Conservation (phyloP, 2,797 vertebrate genomes). For the Neopelma chrysocephalum region DNA sequence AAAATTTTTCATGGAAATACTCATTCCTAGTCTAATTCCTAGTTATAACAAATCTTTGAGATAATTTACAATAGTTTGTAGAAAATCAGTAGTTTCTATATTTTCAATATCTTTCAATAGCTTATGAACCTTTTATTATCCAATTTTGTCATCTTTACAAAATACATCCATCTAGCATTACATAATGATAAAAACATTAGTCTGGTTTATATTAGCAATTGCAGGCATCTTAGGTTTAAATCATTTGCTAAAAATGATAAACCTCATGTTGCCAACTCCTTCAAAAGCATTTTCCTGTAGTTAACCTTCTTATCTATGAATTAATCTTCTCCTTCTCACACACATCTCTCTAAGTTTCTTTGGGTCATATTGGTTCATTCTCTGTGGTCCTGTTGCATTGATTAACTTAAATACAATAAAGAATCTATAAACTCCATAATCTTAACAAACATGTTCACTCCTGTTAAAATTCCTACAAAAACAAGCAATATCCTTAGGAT, state of each 20-base stretch:
- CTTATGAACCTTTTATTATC: not conserved
- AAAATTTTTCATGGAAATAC: not conserved
- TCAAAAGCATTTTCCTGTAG: constrained; percentile 6
- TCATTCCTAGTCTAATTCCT: not conserved
- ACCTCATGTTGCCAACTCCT: constrained; percentile 26
- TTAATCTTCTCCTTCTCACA: not conserved
- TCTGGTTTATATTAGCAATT: constrained; percentile 60
- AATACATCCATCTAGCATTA: constrained; percentile 20
- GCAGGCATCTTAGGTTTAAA: constrained; percentile 29
- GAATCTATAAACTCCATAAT: not conserved
- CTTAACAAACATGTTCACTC: not conserved
- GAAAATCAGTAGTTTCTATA: not conserved
- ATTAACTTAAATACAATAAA: not conserved
- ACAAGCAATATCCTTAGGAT: not conserved
- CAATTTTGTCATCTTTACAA: not conserved
- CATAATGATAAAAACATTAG: constrained; percentile 55
- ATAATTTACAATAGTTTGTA: not conserved
- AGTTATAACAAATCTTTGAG: not conserved
- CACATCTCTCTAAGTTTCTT: fast-evolving
- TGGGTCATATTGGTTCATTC: not conserved
- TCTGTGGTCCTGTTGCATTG: not conserved
- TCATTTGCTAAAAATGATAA: constrained; percentile 57
- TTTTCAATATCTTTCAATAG: not conserved
- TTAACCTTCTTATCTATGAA: constrained; percentile 33
- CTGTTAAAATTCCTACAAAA: not conserved